A percentile compares a stretch with the other conserved stretches of the same genome.
Conservation (phyloP, 2,797 vertebrate species). For the Phrynocephalus guinanensis region DNA sequence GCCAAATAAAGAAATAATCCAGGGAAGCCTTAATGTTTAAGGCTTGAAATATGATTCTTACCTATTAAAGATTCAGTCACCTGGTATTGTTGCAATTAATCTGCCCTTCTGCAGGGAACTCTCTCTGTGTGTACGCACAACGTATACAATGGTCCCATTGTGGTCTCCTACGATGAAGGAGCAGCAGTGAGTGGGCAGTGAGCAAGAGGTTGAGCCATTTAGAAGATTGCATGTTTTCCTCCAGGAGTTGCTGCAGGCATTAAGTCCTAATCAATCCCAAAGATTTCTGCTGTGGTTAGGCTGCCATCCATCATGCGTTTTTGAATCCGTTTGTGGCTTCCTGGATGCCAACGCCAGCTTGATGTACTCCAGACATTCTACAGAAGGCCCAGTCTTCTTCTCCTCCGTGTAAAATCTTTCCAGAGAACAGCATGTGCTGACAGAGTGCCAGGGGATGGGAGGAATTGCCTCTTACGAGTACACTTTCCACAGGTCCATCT, state of each 20-base stretch:
- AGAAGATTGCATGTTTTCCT: not conserved
- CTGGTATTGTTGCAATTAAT: constrained; percentile 2
- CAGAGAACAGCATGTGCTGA: constrained; percentile 5
- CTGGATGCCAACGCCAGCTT: not conserved
- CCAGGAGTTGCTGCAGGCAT: not conserved
- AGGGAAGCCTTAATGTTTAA: too few relatives aligned
- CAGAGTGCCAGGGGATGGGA: not conserved
- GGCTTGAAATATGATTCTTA: not conserved
- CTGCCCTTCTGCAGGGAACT: not conserved
- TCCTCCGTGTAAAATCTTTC: not conserved
- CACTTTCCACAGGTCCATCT: not conserved
- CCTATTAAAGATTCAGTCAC: not conserved
- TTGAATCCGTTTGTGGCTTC: not conserved
- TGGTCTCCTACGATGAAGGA: constrained; percentile 24
- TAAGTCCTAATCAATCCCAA: not conserved
- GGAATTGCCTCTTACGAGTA: not conserved
- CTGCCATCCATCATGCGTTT: not conserved
- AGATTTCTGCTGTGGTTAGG: not conserved
- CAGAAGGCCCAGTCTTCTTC: not conserved
- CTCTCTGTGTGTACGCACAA: not conserved
- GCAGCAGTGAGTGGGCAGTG: not conserved
- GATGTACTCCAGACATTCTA: not conserved
- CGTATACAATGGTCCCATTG: constrained; percentile 54
- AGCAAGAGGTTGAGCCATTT: not conserved
- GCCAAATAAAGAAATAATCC: too few relatives aligned